These are phyloP conservation scores for Euglossa dilemma DNA, from an alignment of 1,140 invertebrate genomes.

Conservation along the genomic window DNA sequence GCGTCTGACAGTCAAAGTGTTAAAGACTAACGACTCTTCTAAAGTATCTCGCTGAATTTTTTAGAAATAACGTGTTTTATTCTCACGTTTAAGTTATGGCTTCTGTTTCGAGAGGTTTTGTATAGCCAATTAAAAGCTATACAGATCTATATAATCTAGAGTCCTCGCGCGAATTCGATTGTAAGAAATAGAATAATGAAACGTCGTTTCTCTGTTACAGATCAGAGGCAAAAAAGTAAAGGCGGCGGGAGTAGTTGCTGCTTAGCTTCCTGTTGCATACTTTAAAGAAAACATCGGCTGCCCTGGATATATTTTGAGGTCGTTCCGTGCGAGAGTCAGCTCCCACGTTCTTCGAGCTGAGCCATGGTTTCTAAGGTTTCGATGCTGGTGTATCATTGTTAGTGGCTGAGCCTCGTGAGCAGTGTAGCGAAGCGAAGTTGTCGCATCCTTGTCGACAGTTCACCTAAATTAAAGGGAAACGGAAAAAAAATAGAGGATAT, in stretches of 20 bases:
- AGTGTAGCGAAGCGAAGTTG: constrained; percentile 65
- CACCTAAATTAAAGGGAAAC: neutral
- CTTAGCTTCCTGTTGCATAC: constrained; percentile 94
- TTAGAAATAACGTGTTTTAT: too few species aligned
- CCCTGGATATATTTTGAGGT: constrained; percentile 72
- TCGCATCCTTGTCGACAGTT: neutral
- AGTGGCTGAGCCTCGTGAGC: constrained; percentile 78
- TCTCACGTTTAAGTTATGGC: neutral
- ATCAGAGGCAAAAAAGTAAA: constrained; percentile 97
- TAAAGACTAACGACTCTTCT: too few species aligned
- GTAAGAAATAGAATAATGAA: neutral
- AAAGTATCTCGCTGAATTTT: too few species aligned
- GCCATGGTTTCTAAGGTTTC: constrained; percentile 79
- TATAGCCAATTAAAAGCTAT: neutral
- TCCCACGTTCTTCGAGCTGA: constrained; percentile 72
- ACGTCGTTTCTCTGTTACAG: constrained; percentile 84
- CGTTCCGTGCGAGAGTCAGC: constrained; percentile 69
- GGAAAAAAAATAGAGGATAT: neutral
- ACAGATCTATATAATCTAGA: too few species aligned
- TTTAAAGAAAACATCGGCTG: constrained; percentile 85
- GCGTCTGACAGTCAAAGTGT: too few species aligned
- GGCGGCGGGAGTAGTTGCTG: constrained; percentile 95
- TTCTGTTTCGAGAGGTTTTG: neutral
- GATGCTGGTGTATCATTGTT: constrained; percentile 79
- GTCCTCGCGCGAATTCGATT: too few species aligned